phyloP scores from a whole-genome alignment of 2,113 vertebrate genomes.

The Cyprinodon variegatus region DNA sequence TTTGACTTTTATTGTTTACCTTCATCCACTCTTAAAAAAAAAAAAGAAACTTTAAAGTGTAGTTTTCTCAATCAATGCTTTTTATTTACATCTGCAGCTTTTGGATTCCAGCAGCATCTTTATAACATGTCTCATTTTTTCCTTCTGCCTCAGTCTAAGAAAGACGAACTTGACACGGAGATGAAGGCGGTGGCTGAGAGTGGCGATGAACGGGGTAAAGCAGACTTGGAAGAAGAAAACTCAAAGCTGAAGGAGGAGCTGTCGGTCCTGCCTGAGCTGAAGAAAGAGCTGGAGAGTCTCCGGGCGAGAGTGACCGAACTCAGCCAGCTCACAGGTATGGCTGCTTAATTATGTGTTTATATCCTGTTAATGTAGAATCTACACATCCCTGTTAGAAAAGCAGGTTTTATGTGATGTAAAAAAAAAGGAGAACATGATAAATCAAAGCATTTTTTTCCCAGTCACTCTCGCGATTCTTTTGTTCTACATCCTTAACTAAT shows the following conservation, averaged over 20 bases:
- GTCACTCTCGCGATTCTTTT: too few species aligned
- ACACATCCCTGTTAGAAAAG: background rate
- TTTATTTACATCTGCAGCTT: background rate
- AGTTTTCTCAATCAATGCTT: background rate
- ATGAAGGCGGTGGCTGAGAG: constrained; percentile 56
- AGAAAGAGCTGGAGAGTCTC: constrained; percentile 75
- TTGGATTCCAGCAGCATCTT: background rate
- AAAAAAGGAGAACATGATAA: background rate
- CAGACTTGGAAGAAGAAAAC: constrained; percentile 70
- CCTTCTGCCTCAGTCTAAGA: constrained; percentile 61
- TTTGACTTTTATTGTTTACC: constrained; percentile 23
- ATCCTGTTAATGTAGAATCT: background rate
- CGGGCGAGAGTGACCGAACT: constrained; percentile 73
- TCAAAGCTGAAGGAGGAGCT: constrained; percentile 70
- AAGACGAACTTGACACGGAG: constrained; percentile 69
- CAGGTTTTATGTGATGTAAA: background rate
- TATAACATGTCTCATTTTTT: background rate
- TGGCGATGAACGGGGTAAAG: constrained; percentile 39
- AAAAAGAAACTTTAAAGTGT: background rate
- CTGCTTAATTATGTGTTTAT: background rate
- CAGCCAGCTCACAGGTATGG: constrained; percentile 72
- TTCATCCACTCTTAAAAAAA: background rate
- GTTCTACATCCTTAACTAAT: too few species aligned
- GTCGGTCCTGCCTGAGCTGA: constrained; percentile 71
- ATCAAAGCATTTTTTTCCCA: too few species aligned